Conservation (phyloP, 2,797 vertebrate genomes). For the Rhynchotus rufescens region DNA sequence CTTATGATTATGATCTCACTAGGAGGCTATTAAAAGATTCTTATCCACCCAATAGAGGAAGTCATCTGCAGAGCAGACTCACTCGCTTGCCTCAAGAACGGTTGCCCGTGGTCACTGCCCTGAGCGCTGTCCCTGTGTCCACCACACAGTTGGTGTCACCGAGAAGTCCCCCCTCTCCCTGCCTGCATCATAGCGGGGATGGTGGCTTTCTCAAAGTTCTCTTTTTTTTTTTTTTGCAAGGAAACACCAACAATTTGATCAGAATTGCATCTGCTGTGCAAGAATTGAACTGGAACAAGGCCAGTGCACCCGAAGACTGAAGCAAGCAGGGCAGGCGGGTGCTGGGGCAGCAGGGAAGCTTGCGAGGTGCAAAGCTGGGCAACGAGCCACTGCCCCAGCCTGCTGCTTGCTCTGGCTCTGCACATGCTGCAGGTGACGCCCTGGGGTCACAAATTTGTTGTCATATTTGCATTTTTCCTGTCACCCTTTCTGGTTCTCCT, state of each 20-base stretch:
- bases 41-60: slow-evolving; percentile 16
- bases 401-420: background rate
- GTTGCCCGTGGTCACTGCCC: background rate
- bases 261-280: background rate
- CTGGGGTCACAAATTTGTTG: background rate
- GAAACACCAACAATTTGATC: background rate
- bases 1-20: slow-evolving; percentile 32
- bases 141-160: fast-evolving
- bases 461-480: background rate
- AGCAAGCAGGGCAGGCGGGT: background rate
- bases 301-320: fast-evolving
- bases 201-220: background rate
- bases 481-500: background rate
- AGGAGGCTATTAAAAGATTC: slow-evolving; percentile 27
- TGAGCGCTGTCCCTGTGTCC: background rate
- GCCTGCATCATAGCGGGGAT: fast-evolving
- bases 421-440: background rate
- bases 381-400: fast-evolving
- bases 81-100: background rate
- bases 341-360: fast-evolving
- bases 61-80: background rate
- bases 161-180: background rate
- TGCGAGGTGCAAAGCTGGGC: fast-evolving
- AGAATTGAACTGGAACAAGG: background rate
- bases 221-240: background rate